Evolutionary conservation across 2,888 invertebrate species (phyloP), one percentile per base, ranked within the genome.

Genomic region (Macrosiphum euphorbiae): DNA sequence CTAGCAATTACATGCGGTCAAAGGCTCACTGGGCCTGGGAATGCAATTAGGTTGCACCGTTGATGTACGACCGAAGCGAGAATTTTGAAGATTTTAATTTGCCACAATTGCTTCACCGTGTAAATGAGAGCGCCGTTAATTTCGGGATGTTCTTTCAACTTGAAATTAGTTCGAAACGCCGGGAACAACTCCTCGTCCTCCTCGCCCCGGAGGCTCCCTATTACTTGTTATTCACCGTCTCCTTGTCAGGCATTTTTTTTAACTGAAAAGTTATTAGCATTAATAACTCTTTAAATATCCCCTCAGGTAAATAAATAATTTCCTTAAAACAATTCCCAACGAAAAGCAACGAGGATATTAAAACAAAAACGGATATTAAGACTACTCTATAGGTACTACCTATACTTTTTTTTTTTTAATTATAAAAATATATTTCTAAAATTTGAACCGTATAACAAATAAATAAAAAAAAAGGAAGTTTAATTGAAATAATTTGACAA

Each of bases 41-140:
- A 93, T 93, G 93, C 93, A 94, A 94, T 94, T 94, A 90, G 93
- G 93, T 90, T 50, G 89, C 85, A 61, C 85, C 86, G 93, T 94
- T 94, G 93, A 94, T 94, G 93, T 94, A 94, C 85, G 89, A 85
- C 93, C 90, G 35, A 44, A 61, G 58, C 90, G 86, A 86, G 90
- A 94, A 90, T 94, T 94, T 94, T 94, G 93, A 94, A 94, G 93
- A 94, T 94, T 94, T 94, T 94, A 94, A 94, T 94, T 94, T 90
- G 93, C 93, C 90, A 85, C 90, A 92, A 89, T 88, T 84, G 93
- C 93, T 55, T 50, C 58, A 20, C 47, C n/a, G 92, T 78, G 92
- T 55, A 88, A 92, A 88, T 78, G 92, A 89, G 88, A 88, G 78
- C 84, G 58, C 90, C 93, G 93, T 94, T 94, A 94, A 94, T 94